Conservation (phyloP, 2,888 invertebrate genomes). For the Miltochrista miniata region DNA sequence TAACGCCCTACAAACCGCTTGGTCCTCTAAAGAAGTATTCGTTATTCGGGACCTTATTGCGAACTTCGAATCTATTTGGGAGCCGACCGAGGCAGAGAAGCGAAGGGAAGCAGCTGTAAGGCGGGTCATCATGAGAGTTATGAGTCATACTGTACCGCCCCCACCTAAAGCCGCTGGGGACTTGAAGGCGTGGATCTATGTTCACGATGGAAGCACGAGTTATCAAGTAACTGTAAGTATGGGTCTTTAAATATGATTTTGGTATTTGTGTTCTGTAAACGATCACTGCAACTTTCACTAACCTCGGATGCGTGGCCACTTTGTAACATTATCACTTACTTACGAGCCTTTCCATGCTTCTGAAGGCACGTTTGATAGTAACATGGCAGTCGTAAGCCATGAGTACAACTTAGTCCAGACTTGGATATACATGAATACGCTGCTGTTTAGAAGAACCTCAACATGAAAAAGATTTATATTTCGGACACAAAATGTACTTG, state of each 20-base stretch:
- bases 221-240: conserved; percentile 85
- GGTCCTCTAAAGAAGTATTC: conserved; percentile 87
- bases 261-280: no score
- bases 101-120: conserved; percentile 90
- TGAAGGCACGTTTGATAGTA: no score
- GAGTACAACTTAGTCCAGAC: no score
- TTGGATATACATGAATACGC: no score
- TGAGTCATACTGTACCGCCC: conserved; percentile 83
- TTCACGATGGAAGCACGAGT: conserved; percentile 83
- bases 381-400: no score
- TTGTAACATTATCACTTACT: no score
- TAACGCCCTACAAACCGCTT: conserved; percentile 78
- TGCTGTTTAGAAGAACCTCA: no score
- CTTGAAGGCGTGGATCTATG: conserved; percentile 90
- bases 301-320: no score
- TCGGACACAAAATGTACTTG: no score
- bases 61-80: conserved; percentile 90
- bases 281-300: no score
- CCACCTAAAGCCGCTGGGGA: conserved; percentile 89
- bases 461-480: no score
- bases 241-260: background rate
- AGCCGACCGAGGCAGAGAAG: conserved; percentile 89
- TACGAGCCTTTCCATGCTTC: no score
- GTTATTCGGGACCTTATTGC: conserved; percentile 91
- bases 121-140: conserved; percentile 87